Evolutionary conservation across 2,113 vertebrate genomes (phyloP).

Genomic region (Rallus limicola): DNA sequence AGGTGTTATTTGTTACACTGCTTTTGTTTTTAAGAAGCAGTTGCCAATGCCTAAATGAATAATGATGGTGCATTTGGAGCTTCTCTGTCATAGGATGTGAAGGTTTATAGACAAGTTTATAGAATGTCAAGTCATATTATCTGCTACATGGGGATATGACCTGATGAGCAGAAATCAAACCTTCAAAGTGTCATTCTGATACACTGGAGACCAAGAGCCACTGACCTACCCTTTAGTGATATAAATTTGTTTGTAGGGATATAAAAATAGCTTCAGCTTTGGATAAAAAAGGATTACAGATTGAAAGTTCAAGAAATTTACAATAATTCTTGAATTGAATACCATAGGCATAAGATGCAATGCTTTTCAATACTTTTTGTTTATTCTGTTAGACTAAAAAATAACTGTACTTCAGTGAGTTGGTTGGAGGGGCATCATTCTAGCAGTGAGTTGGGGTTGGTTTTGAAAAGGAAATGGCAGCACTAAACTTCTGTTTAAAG

Average conservation of each 20-base stretch:
- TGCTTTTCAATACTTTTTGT: background rate
- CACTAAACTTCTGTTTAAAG: background rate
- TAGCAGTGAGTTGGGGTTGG: background rate
- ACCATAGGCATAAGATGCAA: background rate
- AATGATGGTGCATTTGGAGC: background rate
- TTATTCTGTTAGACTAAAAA: background rate
- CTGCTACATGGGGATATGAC: background rate
- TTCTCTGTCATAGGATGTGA: background rate
- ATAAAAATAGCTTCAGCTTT: conserved; percentile 7
- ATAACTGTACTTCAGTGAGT: background rate
- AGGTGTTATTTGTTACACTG: background rate
- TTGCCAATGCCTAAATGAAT: background rate
- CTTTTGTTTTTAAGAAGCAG: background rate
- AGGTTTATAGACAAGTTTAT: conserved; percentile 27
- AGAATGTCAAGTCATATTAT: conserved; percentile 51
- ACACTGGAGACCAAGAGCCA: background rate
- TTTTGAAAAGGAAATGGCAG: background rate
- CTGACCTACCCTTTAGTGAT: conserved; percentile 12
- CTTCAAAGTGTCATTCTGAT: background rate
- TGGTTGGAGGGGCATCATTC: background rate
- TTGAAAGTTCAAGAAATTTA: conserved; percentile 10
- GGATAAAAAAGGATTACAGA: background rate
- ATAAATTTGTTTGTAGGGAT: background rate
- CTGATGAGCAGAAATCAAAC: conserved; percentile 39
- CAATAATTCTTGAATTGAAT: background rate